These are phyloP conservation scores for Pteronura brasiliensis DNA, from an alignment of 2,113 vertebrate species.

Conservation along the genomic window DNA sequence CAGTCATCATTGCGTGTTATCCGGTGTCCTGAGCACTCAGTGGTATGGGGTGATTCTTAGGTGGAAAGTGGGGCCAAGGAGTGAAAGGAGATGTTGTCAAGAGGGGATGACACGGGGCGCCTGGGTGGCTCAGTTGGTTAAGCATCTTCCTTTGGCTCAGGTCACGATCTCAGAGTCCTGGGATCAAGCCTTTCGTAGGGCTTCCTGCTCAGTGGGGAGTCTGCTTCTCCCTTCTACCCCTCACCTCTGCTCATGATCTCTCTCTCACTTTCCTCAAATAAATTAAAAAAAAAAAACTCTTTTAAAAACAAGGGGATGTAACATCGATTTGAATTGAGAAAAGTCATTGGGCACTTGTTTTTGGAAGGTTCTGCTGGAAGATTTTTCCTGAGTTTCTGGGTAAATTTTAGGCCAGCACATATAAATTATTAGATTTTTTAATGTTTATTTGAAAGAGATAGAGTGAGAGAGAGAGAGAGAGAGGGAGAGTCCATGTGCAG, in stretches of 20 bases:
- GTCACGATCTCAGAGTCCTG: background rate
- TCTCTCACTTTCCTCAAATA: background rate
- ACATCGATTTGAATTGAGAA: background rate
- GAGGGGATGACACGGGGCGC: background rate
- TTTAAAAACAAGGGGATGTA: background rate
- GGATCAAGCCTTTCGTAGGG: background rate
- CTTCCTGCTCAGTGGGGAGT: background rate
- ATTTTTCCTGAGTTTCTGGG: background rate
- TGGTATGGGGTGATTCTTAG: background rate
- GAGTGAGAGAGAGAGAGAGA: background rate
- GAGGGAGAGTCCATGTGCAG: rapidly evolving
- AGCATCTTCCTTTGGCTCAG: background rate
- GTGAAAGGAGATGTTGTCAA: background rate
- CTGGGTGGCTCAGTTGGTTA: background rate
- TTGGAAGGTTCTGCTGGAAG: background rate
- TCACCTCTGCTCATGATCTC: background rate
- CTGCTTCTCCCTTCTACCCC: background rate
- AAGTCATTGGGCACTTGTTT: background rate
- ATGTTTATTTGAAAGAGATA: background rate
- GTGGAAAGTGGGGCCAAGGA: background rate
- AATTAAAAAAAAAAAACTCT: no score
- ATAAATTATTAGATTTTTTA: background rate
- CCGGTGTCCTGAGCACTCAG: background rate
- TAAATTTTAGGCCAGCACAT: background rate
- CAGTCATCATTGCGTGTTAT: background rate